Evolutionary conservation across 2,888 invertebrate genomes (phyloP).

Genomic region (Drosophila neonasuta): DNA sequence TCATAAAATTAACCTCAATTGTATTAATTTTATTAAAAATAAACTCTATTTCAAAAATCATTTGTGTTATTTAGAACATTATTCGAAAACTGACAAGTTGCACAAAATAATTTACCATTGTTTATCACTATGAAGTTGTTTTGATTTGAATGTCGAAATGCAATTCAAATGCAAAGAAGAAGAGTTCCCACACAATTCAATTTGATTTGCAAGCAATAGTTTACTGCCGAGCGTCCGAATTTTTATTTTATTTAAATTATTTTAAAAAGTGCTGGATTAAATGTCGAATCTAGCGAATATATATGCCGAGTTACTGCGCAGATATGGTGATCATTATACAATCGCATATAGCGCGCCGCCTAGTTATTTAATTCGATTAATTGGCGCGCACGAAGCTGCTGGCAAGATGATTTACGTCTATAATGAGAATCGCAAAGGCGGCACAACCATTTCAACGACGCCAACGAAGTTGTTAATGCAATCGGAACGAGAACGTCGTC

Average conservation of each 20-base stretch:
- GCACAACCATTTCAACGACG: constrained; percentile 19
- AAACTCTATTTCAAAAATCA: no score
- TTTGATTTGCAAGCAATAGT: constrained; percentile 3
- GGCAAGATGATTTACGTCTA: constrained; percentile 73
- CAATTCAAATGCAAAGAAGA: constrained; percentile 19
- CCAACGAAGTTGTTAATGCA: constrained; percentile 34
- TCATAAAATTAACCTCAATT: no score
- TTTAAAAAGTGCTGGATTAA: neutral
- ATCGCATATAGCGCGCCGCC: constrained; percentile 67
- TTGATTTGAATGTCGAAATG: constrained; percentile 1
- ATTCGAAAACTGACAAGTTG: neutral
- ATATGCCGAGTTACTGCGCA: constrained; percentile 74
- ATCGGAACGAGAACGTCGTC: constrained; percentile 41
- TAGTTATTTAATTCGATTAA: constrained; percentile 68
- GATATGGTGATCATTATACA: constrained; percentile 66
- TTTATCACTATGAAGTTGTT: neutral
- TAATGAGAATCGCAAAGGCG: constrained; percentile 53
- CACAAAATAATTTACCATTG: neutral
- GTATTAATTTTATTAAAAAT: no score
- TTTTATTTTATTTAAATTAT: neutral
- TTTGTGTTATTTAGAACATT: no score
- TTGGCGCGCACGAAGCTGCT: constrained; percentile 55
- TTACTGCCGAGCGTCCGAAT: constrained; percentile 3
- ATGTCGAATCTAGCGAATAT: constrained; percentile 79
- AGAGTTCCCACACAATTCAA: constrained; percentile 8